Evolutionary conservation across 92 coral and sea anemone genomes (phyloP).

Genomic region (Zoanthus gigantus): DNA sequence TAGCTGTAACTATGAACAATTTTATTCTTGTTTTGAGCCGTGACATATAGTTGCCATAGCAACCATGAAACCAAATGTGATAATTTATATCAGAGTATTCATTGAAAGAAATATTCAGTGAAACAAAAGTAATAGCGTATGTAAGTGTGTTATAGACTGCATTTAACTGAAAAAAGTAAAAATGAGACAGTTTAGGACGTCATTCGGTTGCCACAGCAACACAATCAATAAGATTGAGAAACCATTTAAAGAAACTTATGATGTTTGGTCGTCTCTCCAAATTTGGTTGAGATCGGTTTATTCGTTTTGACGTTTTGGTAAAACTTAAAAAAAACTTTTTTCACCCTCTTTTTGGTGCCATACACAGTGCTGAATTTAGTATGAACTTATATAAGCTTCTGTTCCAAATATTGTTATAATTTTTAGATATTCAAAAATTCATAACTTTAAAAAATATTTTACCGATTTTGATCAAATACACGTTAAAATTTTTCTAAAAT

Average conservation of each 20-base stretch:
- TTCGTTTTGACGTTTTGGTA: not conserved
- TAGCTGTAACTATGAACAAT: no score
- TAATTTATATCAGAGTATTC: not conserved
- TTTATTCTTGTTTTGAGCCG: no score
- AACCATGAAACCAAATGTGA: not conserved
- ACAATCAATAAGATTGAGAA: not conserved
- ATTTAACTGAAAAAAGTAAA: not conserved
- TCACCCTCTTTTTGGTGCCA: not conserved
- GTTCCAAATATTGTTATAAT: not conserved
- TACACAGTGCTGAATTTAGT: not conserved
- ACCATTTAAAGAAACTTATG: not conserved
- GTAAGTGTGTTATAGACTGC: not conserved
- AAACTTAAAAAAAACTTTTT: not conserved
- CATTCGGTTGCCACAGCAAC: constrained; percentile 6
- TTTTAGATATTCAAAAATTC: no score
- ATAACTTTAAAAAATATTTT: no score
- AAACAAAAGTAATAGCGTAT: not conserved
- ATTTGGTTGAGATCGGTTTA: constrained; percentile 7
- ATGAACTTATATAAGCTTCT: not conserved
- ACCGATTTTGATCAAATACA: no score
- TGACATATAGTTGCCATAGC: no score
- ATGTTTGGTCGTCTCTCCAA: constrained; percentile 12
- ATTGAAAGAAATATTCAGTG: not conserved
- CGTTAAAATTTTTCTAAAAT: no score
- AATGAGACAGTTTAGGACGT: not conserved